These are phyloP conservation scores for Epirrhoe alternata DNA, from an alignment of 2,888 invertebrate species.

Conservation along the genomic window DNA sequence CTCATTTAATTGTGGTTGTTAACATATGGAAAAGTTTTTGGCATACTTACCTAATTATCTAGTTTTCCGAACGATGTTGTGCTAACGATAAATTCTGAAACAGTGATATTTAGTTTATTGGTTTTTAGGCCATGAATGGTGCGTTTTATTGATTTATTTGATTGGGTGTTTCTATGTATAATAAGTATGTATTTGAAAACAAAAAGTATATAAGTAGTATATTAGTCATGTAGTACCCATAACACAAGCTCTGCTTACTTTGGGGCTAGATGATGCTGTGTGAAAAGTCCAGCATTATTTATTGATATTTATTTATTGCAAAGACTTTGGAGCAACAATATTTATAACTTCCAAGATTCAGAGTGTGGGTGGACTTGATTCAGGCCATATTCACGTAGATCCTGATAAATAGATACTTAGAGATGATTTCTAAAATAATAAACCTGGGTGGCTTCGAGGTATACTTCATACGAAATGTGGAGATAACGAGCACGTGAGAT, in stretches of 20 bases:
- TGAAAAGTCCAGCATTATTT: no score
- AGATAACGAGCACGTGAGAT: conserved; percentile 67
- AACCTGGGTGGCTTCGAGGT: conserved; percentile 28
- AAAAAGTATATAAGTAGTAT: no score
- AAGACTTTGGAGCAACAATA: no score
- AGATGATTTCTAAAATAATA: conserved; percentile 37
- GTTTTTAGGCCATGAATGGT: no score
- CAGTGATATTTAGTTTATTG: no score
- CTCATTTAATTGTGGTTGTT: conserved; percentile 17
- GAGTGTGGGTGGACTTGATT: background rate
- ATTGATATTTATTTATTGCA: no score
- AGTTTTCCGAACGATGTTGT: background rate
- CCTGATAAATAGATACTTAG: conserved; percentile 9
- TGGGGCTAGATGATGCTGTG: no score
- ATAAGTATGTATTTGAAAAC: no score
- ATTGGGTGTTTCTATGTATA: no score
- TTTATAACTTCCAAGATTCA: background rate
- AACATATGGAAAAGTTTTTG: conserved; percentile 13
- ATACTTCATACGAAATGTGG: conserved; percentile 55
- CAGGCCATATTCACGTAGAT: background rate
- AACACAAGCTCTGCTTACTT: no score
- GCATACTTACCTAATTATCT: background rate
- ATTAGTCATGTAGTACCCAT: no score
- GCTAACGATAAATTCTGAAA: background rate
- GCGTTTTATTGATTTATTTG: no score